Percentiles rank a stretch among this genome's conserved stretches.
These are phyloP conservation scores for Laothoe populi DNA, from an alignment of 2,888 invertebrate genomes.

Conservation along the genomic window DNA sequence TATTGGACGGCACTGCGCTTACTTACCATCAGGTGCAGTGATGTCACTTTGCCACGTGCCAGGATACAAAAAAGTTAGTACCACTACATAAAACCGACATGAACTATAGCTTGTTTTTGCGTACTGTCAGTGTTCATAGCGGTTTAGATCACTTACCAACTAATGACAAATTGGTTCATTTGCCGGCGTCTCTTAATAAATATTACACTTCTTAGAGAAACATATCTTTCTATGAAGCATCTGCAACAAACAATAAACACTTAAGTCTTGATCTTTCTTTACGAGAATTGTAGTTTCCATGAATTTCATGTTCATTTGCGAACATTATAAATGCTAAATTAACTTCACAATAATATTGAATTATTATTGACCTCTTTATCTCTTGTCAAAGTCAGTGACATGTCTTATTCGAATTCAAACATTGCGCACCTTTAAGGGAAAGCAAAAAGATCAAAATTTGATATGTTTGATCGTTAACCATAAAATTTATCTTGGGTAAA, in stretches of 20 bases:
- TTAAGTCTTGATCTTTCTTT: conserved; percentile 1
- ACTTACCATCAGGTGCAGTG: too few relatives aligned
- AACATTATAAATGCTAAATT: not conserved
- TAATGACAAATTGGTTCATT: too few relatives aligned
- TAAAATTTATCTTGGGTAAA: conserved; percentile 26
- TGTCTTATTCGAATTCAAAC: conserved; percentile 33
- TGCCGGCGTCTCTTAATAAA: too few relatives aligned
- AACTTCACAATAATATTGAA: not conserved
- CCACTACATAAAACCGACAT: too few relatives aligned
- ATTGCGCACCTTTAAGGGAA: conserved; percentile 27
- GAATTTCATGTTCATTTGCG: not conserved
- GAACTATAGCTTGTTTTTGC: too few relatives aligned
- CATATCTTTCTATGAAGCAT: not conserved
- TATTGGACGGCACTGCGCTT: too few relatives aligned
- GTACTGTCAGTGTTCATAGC: too few relatives aligned
- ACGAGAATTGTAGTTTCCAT: not conserved
- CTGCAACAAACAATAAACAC: not conserved
- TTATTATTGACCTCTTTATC: not conserved
- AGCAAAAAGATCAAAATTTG: conserved; percentile 28
- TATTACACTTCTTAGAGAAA: not conserved
- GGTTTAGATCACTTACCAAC: too few relatives aligned
- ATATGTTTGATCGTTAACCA: conserved; percentile 22
- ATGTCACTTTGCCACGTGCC: too few relatives aligned
- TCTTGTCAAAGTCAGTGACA: conserved; percentile 20
- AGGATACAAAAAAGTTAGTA: too few relatives aligned